Conservation (phyloP, 2,797 vertebrate genomes). For the Eutrigla gurnardus region DNA sequence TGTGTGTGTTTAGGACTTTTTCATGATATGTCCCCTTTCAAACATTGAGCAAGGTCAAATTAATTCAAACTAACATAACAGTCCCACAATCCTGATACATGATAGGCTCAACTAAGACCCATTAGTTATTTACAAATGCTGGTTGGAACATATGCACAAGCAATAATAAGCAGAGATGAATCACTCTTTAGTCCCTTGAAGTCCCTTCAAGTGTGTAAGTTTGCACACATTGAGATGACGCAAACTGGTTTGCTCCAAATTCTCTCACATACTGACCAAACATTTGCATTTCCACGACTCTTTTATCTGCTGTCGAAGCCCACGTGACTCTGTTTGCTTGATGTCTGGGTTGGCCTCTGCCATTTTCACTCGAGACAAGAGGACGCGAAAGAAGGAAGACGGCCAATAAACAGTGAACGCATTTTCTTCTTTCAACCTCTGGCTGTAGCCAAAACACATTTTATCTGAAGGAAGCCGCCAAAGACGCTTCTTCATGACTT, state of each 20-base stretch:
- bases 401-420: constrained; percentile 41
- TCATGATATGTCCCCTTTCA: neutral
- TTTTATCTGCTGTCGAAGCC: constrained; percentile 57
- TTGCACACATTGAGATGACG: constrained; percentile 17
- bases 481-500: neutral
- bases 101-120: neutral
- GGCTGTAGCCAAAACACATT: constrained; percentile 66
- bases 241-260: constrained; percentile 45
- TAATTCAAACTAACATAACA: neutral
- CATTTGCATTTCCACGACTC: constrained; percentile 47
- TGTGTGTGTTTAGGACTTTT: neutral
- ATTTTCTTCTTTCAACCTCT: constrained; percentile 52
- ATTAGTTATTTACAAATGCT: neutral
- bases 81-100: neutral
- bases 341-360: constrained; percentile 51
- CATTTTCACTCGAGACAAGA: constrained; percentile 33
- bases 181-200: too few species aligned
- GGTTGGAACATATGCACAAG: too few species aligned
- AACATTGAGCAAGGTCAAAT: neutral
- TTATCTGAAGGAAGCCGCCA: constrained; percentile 18
- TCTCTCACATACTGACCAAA: constrained; percentile 45
- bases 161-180: too few species aligned
- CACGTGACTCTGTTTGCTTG: constrained; percentile 63
- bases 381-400: constrained; percentile 65
- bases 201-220: constrained; percentile 35